Conservation (phyloP, 2,113 vertebrate genomes). For the Nothocercus julius region DNA sequence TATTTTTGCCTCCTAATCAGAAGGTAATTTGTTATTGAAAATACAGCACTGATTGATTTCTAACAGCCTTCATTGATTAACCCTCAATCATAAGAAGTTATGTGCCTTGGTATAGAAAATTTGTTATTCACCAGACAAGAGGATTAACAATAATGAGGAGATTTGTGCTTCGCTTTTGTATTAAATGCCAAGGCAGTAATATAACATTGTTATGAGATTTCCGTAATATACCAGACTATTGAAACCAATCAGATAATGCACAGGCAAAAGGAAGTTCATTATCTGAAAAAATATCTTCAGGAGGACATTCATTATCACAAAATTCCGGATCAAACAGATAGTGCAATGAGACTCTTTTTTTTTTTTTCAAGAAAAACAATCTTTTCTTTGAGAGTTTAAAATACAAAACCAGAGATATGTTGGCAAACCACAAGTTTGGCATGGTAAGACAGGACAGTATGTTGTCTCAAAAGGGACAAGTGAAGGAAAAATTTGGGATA, state of each 20-base stretch:
- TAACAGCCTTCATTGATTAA: conserved; percentile 9
- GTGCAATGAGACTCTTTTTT: neutral
- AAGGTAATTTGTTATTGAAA: conserved; percentile 9
- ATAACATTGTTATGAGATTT: neutral
- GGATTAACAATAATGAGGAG: neutral
- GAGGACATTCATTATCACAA: neutral
- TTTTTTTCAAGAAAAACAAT: neutral
- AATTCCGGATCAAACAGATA: neutral
- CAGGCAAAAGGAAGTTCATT: neutral
- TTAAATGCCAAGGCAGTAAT: neutral
- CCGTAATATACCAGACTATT: neutral
- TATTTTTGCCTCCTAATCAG: conserved; percentile 17
- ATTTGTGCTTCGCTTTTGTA: neutral
- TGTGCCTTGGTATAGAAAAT: neutral
- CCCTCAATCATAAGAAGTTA: neutral
- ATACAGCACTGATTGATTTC: neutral
- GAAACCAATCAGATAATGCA: neutral
- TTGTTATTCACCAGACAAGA: neutral
- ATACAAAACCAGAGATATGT: neutral
- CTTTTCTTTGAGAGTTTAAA: neutral
- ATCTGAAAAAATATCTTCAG: neutral
- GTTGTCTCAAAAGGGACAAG: neutral
- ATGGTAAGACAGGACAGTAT: neutral
- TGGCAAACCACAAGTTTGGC: neutral
- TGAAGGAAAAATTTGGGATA: neutral